These are phyloP conservation scores for Eunapius fragilis DNA, from an alignment of 37 sponge, comb jelly and placozoan species.

Conservation along the genomic window DNA sequence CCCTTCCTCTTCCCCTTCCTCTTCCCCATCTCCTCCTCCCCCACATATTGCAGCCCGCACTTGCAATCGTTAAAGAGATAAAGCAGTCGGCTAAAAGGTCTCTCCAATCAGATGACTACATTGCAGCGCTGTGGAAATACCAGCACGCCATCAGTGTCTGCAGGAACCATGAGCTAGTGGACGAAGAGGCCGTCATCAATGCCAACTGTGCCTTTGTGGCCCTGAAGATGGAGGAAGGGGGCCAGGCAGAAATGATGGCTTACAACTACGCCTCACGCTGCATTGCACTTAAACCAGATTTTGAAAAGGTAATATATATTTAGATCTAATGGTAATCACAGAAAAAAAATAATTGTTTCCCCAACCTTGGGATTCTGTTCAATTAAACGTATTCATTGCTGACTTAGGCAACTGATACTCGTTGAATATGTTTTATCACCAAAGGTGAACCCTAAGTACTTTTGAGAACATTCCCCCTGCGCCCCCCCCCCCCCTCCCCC, in stretches of 20 bases:
- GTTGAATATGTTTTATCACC: no score
- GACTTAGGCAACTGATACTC: no score
- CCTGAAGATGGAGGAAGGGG: slow-evolving; percentile 30
- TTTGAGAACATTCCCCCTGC: no score
- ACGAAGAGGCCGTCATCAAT: slow-evolving; percentile 25
- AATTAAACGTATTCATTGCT: no score
- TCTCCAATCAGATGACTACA: slow-evolving; percentile 1
- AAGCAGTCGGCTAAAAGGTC: slow-evolving; percentile 26
- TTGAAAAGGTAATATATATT: slow-evolving; percentile 21
- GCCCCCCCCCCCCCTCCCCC: no score
- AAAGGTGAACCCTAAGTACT: no score
- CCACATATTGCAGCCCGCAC: no score
- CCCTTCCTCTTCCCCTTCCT: no score
- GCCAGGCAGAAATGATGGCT: no score
- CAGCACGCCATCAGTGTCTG: slow-evolving; percentile 30
- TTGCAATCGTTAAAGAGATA: background rate
- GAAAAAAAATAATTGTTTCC: no score
- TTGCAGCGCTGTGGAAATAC: slow-evolving; percentile 41
- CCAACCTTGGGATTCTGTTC: no score
- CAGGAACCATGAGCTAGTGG: background rate
- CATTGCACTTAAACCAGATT: slow-evolving; percentile 20
- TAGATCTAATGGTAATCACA: background rate
- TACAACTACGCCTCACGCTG: slow-evolving; percentile 34
- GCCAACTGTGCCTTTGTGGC: slow-evolving; percentile 55
- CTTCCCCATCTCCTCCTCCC: no score